Evolutionary conservation across 2,113 vertebrate genomes (phyloP).

Genomic region (Leucopsar rothschildi): DNA sequence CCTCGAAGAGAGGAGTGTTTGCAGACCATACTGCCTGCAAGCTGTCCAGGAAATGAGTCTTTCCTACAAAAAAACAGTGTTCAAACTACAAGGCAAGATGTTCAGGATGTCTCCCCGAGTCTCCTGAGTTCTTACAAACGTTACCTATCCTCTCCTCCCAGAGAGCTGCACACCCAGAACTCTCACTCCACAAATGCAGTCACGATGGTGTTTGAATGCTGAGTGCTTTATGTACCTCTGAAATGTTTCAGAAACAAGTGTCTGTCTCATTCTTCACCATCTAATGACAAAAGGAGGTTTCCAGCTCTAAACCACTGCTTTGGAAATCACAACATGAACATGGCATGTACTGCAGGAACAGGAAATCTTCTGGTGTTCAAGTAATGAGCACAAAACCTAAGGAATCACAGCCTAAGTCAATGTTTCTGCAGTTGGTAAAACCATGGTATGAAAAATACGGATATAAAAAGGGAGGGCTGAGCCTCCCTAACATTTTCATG

Average conservation of each 20-base stretch:
- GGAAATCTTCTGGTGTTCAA: neutral
- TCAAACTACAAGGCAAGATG: neutral
- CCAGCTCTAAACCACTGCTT: neutral
- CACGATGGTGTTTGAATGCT: neutral
- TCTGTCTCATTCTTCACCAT: neutral
- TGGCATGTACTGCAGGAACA: neutral
- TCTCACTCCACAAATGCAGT: neutral
- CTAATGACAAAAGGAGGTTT: neutral
- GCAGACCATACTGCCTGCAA: constrained; percentile 19
- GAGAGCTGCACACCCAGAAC: neutral
- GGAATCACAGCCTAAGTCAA: neutral
- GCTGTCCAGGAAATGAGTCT: constrained; percentile 45
- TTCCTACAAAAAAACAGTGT: neutral
- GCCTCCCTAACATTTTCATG: neutral
- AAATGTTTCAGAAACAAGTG: neutral
- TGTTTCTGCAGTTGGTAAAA: neutral
- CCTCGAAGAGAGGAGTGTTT: neutral
- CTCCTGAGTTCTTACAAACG: neutral
- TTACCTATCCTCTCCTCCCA: neutral
- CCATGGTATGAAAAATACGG: neutral
- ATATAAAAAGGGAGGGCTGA: neutral
- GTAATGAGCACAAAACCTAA: neutral
- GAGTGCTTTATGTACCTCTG: neutral
- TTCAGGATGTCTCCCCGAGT: neutral
- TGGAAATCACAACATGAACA: neutral